phyloP scores from a whole-genome alignment of 1,140 invertebrate genomes.

The Nephotettix cincticeps region DNA sequence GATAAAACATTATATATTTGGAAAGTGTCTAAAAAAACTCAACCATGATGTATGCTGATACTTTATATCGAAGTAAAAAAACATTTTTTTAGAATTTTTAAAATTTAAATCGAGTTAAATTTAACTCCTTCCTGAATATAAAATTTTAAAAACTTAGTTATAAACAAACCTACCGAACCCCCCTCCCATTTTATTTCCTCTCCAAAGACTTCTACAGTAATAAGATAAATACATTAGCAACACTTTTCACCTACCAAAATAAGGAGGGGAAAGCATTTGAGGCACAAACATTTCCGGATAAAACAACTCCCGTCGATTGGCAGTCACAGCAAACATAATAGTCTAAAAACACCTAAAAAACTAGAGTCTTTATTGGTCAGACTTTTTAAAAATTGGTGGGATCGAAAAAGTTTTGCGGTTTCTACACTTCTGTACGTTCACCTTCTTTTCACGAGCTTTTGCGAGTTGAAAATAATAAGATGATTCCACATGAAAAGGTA shows the following conservation, averaged over 20 bases:
- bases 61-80: no score
- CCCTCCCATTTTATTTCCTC: no score
- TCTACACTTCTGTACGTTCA: constrained; percentile 42
- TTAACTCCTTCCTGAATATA: no score
- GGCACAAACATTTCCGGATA: not conserved
- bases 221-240: no score
- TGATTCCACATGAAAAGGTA: constrained; percentile 86
- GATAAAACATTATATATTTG: no score
- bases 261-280: not conserved
- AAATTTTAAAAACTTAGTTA: no score
- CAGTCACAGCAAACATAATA: constrained; percentile 13
- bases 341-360: constrained; percentile 14
- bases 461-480: constrained; percentile 85
- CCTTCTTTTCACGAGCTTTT: constrained; percentile 87
- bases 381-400: constrained; percentile 21
- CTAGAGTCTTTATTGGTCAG: constrained; percentile 23
- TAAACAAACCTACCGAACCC: no score
- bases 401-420: not conserved
- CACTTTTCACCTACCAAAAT: constrained; percentile 14
- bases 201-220: no score
- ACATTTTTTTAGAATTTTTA: no score
- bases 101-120: no score
- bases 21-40: no score
- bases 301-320: constrained; percentile 10
- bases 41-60: no score